Base-by-base conservation (phyloP, 1,140 invertebrate genomes). In the Apis florea region DNA sequence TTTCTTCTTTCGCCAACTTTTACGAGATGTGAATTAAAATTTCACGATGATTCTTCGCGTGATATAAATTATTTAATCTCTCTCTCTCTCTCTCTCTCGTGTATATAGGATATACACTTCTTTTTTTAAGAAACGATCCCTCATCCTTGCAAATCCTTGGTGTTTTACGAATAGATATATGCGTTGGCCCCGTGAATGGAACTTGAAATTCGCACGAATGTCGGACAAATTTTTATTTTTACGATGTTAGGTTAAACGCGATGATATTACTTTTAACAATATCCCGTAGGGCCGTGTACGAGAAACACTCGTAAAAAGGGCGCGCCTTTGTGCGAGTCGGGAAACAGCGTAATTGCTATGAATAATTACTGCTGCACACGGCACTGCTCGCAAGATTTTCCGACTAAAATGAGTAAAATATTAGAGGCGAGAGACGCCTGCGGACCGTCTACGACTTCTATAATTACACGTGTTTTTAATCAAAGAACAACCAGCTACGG, bases 251-350 rank as follows among this genome's bases (percentile, higher is more conserved):
- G 67, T 79, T 81, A 63, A 83, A 86, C 70, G 51, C 58, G 49
- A 49, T 61, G 59, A 79, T 83, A 83, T 86, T 86, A 86, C 86
- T 86, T 86, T 85, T 72, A 86, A 78, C 51, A 72, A 83, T 86
- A 72, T 79, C 71, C 51, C 31, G 31, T 40, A 40, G 47, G n/a
- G 31, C 12, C 21, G 26, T 11, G 53, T 21, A 12, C n/a, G 24
- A 19, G 58, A 15, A 49, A 24, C 47, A 40, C 75, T 76, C 21
- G 76, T 73, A 74, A 86, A 79, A 85, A 51, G 31, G 51, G 21
- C 13, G n/a, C 69, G 19, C 53, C 84, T 85, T 86, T 85, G 84
- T 79, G 31, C 72, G 51, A 79, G 71, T 77, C 76, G 66, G 75
- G 64, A 83, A 86, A 68, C 72, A 54, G 61, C 85, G 68, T 82